Evolutionary conservation across 2,113 vertebrate genomes (phyloP), one percentile per base, ranked within the genome.

Genomic region (Genyomyrus donnyi): DNA sequence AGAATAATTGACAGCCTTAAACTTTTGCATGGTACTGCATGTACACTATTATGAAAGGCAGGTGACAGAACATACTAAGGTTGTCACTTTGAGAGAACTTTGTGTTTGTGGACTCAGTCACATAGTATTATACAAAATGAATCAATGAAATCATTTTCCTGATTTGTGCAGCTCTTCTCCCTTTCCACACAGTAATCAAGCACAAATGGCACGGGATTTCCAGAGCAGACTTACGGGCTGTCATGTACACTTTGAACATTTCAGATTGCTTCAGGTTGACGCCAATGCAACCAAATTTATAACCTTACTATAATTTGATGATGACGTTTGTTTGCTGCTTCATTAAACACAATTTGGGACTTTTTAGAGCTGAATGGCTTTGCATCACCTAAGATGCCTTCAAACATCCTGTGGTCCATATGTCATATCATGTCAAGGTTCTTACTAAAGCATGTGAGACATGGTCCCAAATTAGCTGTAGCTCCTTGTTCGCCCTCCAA

Each of bases 361-460:
- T 91, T 93, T 66, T 93, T 92, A 93, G 91, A 92, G 90, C 89
- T 89, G 92, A 93, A 49, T 94, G 93, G 90, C 90, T 89, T 92
- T 53, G 84, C 50, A 39, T 92, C 93, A 93, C 93, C 85, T 66
- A 90, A 92, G 93, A 92, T 89, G 87, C 90, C 45, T 58, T 88
- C 89, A 35, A 48, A 89, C 90, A 90, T 91, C 92, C 91, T 91
- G 6, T 21, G 62, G 88, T 56, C 89, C 24, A 89, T 53, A 90
- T 94, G 95, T 95, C 95, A 94, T 94, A 90, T 89, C 92, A 91
- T 87, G 91, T 95, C 94, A 92, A 90, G 93, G 92, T 90, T 94
- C 92, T 94, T 93, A 95, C 95, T 94, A 94, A 93, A 90, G 92
- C 92, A 49, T 89, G 92, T 93, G 93, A 93, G 90, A 94, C 88